phyloP scores from a whole-genome alignment of 1,140 invertebrate species.

The Sycobia sp. region DNA sequence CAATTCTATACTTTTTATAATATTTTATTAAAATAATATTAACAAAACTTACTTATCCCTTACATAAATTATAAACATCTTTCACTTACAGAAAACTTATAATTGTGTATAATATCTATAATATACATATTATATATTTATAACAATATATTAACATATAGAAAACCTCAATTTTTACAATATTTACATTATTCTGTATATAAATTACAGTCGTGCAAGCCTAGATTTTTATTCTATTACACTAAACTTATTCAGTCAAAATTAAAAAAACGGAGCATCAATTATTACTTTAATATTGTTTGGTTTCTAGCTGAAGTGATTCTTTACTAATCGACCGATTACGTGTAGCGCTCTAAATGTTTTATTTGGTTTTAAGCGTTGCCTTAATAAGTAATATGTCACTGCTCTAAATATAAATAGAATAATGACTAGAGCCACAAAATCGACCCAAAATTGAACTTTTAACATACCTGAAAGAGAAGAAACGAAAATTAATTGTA shows the following conservation, averaged over 20 bases:
- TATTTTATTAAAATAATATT: too few relatives aligned
- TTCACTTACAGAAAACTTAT: too few relatives aligned
- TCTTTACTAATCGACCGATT: constrained; percentile 67
- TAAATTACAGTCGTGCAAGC: constrained; percentile 16
- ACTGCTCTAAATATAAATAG: constrained; percentile 65
- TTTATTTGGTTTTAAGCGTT: constrained; percentile 70
- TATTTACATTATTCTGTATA: constrained; percentile 23
- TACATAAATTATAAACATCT: too few relatives aligned
- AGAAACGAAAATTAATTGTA: neutral
- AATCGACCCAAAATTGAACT: constrained; percentile 67
- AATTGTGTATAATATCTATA: too few relatives aligned
- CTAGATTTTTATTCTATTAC: neutral
- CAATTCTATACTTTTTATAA: too few relatives aligned
- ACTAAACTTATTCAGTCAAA: neutral
- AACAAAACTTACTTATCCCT: too few relatives aligned
- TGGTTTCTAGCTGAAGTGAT: constrained; percentile 60
- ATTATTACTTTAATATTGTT: neutral
- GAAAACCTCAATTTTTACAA: constrained; percentile 9
- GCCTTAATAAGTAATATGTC: constrained; percentile 70
- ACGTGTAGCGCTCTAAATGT: constrained; percentile 68
- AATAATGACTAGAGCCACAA: constrained; percentile 64
- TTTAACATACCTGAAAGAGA: constrained; percentile 64
- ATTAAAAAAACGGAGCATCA: neutral
- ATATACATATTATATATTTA: too few relatives aligned
- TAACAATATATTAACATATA: too few relatives aligned